Evolutionary conservation across 2,888 invertebrate species (phyloP), one percentile per base, ranked within the genome.

Genomic region (Megamerina dolium): DNA sequence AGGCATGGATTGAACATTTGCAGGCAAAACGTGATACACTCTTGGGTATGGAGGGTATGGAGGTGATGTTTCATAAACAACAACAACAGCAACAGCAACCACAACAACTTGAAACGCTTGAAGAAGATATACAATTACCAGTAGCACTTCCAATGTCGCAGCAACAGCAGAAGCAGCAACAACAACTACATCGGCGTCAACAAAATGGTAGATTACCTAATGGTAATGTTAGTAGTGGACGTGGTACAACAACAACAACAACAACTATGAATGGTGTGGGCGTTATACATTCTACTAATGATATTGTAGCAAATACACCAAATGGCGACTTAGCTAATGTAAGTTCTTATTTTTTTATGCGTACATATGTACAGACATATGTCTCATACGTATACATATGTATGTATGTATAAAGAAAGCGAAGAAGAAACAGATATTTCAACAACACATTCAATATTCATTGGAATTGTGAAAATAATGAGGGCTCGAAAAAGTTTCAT

Each of bases 1-100:
- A 71, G 31, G 68, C 70, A 4, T 72, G 71, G 71, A 55, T 72
- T 13, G 68, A 69, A 20, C 67, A 68, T 50, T 49, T 72, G 16
- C 60, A 66, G 45, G 45, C 52, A 12, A 64, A 66, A 41, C 59
- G 62, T 12, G 60, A 59, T 20, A 58, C 52, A 12, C 45, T 66
- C 41, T 45, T 62, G n/a, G 59, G 56, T 2, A 43, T 54, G 19
- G 61, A 66, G 13, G 55, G 52, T 12, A 10, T 14, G n/a, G 35
- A 26, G 9, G 6, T 31, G 27, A 21, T 41, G 19, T 37, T 36
- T 29, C 34, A 36, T 13, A 9, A 18, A 6, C 37, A 43, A 8
- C 21, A 17, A n/a, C 37, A 30, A 16, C 37, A 43, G 1, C 41
- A 38, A 36, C 44, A 35, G 32, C 41, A 43, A 32, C 35, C 40